These are phyloP conservation scores for Cyclura pinguis DNA, from an alignment of 2,797 vertebrate genomes.

Conservation along the genomic window DNA sequence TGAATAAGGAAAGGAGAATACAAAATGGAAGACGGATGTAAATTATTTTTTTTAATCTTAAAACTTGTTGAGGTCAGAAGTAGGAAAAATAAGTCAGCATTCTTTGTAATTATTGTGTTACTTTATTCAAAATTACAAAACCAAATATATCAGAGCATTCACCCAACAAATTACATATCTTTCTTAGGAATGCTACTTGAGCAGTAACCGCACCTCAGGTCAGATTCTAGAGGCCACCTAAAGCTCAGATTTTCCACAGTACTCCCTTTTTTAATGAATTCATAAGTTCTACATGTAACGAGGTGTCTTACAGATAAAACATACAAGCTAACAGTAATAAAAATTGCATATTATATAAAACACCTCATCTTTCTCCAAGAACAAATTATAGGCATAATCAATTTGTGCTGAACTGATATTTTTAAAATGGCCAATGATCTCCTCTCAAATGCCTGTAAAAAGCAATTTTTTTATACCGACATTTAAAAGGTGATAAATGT, in stretches of 20 bases:
- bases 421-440: background rate
- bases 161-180: background rate
- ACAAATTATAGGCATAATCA: background rate
- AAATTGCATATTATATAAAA: too few relatives aligned
- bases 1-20: conserved; percentile 60
- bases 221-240: background rate
- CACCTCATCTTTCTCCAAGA: too few relatives aligned
- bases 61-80: background rate
- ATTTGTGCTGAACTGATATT: background rate
- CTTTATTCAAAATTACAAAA: conserved; percentile 6
- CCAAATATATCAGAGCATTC: background rate
- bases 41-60: conserved; percentile 32
- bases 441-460: background rate
- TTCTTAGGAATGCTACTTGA: background rate
- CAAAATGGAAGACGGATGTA: conserved; percentile 51
- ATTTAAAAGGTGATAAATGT: background rate
- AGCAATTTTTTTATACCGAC: background rate
- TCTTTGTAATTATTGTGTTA: background rate
- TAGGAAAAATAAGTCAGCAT: background rate
- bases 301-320: background rate
- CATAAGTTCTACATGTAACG: background rate
- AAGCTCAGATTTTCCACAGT: background rate
- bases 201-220: background rate
- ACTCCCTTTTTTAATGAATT: background rate
- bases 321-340: background rate